Conservation (phyloP, 2,888 invertebrate genomes). For the Archaeoteleia sp. region DNA sequence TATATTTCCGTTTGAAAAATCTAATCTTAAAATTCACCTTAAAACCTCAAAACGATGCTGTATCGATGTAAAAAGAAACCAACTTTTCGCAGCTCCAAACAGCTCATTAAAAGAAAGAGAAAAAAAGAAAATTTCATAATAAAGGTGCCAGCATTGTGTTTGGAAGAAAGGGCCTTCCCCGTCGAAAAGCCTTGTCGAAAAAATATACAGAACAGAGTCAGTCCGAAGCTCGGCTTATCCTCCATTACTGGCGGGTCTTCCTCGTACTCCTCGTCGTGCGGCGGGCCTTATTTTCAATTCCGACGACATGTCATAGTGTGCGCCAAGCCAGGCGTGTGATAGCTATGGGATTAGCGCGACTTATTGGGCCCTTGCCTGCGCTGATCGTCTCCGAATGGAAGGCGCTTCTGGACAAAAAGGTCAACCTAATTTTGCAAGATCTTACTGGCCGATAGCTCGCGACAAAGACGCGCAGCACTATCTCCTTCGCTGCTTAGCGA, state of each 20-base stretch:
- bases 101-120: slow-evolving; percentile 5
- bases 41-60: too few relatives aligned
- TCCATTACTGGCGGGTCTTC: slow-evolving; percentile 69
- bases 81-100: slow-evolving; percentile 7
- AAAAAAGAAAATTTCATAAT: slow-evolving; percentile 6
- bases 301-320: slow-evolving; percentile 59
- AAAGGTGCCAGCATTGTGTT: slow-evolving; percentile 15
- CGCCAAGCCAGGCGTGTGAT: slow-evolving; percentile 68
- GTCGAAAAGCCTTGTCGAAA: slow-evolving; percentile 13
- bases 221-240: slow-evolving; percentile 68
- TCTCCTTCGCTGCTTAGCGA: slow-evolving; percentile 8
- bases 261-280: slow-evolving; percentile 43
- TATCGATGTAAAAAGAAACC: background rate
- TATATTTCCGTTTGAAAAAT: too few relatives aligned
- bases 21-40: too few relatives aligned
- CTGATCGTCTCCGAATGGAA: slow-evolving; percentile 54
- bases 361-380: slow-evolving; percentile 58
- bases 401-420: slow-evolving; percentile 64
- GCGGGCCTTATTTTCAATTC: slow-evolving; percentile 64
- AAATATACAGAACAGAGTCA: slow-evolving; percentile 58
- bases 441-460: slow-evolving; percentile 56
- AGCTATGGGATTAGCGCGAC: slow-evolving; percentile 68
- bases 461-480: slow-evolving; percentile 14
- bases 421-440: slow-evolving; percentile 72
- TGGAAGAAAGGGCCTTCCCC: slow-evolving; percentile 11